Base-by-base conservation (phyloP, 2,888 invertebrate genomes). In the Ctenicera cuprea region DNA sequence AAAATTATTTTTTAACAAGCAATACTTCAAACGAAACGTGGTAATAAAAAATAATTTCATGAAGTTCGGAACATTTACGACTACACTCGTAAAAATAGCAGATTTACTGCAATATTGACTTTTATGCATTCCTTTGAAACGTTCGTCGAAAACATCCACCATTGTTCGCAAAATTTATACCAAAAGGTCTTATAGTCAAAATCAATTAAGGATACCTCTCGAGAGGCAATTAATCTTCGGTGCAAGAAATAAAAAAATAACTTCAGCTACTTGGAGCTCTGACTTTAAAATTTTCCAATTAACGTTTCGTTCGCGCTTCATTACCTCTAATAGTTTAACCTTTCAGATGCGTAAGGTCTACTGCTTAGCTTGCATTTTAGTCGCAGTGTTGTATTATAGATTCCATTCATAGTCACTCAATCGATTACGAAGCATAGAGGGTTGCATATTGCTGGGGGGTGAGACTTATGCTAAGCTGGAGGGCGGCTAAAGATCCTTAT, bases 401-500 rank as follows among this genome's bases (percentile, higher is more conserved):
- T 82, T 82, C 80, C 78, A 80, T 82, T 82, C 82, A 82, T 81
- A 80, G 78, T 74, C 78, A 79, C 74, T 80, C 79, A 81, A 81
- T 82, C 80, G 81, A 82, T 81, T 81, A 78, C 70, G 50, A 41
- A 72, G 64, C 61, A 64, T 66, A 69, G 74, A 64, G 76, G 75
- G 75, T 71, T 77, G 77, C 79, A 76, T 79, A 78, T 78, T 78
- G 76, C 71, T 33, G 69, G 65, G n/a, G 76, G 77, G 73, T 66
- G 75, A 70, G 69, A 76, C 82, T 81, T 81, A 81, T 80, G 80
- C 81, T 80, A 81, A 80, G 79, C 78, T 74, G 72, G 76, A 78
- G 80, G 81, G 81, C 64, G 78, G 76, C 77, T 81, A 82, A 85
- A 85, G 85, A 85, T 85, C 85, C 80, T 79, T 81, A 85, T 86